Conservation (phyloP, 1,140 invertebrate species). For the Ooceraea biroi region DNA sequence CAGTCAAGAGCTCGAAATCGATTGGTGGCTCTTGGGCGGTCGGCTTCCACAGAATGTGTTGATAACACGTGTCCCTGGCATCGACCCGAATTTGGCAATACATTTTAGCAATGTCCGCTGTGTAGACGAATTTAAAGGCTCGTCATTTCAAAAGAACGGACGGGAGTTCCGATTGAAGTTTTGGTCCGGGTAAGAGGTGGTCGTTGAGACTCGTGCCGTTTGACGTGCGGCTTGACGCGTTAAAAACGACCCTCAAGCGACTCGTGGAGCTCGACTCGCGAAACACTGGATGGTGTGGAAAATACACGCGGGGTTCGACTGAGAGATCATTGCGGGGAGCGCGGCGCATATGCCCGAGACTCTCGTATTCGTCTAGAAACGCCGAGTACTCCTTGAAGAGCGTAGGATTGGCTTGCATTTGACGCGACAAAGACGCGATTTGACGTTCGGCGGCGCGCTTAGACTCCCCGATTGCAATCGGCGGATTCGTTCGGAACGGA, state of each 20-base stretch:
- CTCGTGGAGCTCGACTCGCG: background rate
- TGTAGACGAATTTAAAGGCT: background rate
- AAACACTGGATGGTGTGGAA: slow-evolving; percentile 34
- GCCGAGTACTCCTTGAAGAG: background rate
- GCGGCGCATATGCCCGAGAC: background rate
- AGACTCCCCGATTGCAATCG: background rate
- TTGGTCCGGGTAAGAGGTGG: slow-evolving; percentile 15
- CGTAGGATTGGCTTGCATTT: background rate
- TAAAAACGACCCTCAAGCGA: slow-evolving; percentile 36
- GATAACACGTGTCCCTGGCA: background rate
- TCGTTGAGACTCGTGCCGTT: slow-evolving; percentile 46
- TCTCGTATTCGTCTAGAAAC: background rate
- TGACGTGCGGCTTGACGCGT: slow-evolving; percentile 30
- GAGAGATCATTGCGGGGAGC: too few relatives aligned
- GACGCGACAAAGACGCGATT: background rate
- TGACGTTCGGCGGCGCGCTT: background rate
- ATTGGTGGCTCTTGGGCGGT: background rate
- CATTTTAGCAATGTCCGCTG: slow-evolving; percentile 46
- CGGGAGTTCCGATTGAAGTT: slow-evolving; percentile 38
- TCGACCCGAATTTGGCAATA: slow-evolving; percentile 21
- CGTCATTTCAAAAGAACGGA: slow-evolving; percentile 23
- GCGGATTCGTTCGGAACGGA: background rate
- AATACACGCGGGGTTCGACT: slow-evolving; percentile 2
- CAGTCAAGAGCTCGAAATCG: background rate
- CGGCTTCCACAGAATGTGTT: slow-evolving; percentile 21